Percentiles rank a stretch among this genome's conserved stretches.
phyloP scores from a whole-genome alignment of 2,113 vertebrate species.

The Sphyrna mokarran region DNA sequence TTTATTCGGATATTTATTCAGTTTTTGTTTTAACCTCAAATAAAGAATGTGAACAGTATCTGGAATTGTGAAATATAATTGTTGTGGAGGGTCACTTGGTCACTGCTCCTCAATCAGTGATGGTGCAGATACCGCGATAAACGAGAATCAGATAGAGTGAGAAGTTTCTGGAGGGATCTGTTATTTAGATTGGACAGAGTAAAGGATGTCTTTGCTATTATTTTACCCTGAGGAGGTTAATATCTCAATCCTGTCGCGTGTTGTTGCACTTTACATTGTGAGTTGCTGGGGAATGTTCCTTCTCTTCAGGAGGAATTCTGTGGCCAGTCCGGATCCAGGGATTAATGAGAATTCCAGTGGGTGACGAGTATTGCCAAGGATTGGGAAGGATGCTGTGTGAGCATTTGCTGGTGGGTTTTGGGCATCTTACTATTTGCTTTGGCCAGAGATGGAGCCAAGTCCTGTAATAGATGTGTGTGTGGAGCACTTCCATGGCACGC shows the following conservation, averaged over 20 bases:
- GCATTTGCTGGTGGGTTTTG: slow-evolving; percentile 10
- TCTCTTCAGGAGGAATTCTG: neutral
- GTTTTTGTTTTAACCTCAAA: neutral
- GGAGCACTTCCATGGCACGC: neutral
- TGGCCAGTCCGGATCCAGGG: neutral
- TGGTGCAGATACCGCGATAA: neutral
- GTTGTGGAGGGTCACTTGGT: too few relatives aligned
- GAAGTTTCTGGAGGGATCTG: too few relatives aligned
- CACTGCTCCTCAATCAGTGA: too few relatives aligned
- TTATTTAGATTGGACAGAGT: too few relatives aligned
- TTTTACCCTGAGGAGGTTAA: neutral
- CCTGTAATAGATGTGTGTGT: neutral
- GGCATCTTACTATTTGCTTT: neutral
- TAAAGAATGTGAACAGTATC: too few relatives aligned
- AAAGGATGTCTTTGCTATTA: too few relatives aligned
- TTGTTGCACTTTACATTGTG: neutral
- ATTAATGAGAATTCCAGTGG: neutral
- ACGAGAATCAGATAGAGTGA: too few relatives aligned
- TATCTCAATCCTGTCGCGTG: neutral
- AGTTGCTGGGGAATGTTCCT: neutral
- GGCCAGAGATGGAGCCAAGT: neutral
- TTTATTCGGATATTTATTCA: neutral
- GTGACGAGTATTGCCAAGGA: neutral
- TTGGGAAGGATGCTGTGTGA: slow-evolving; percentile 5
- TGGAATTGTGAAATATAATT: too few relatives aligned